Conservation (phyloP, 1,140 invertebrate species). For the Diploscapter pachys region DNA sequence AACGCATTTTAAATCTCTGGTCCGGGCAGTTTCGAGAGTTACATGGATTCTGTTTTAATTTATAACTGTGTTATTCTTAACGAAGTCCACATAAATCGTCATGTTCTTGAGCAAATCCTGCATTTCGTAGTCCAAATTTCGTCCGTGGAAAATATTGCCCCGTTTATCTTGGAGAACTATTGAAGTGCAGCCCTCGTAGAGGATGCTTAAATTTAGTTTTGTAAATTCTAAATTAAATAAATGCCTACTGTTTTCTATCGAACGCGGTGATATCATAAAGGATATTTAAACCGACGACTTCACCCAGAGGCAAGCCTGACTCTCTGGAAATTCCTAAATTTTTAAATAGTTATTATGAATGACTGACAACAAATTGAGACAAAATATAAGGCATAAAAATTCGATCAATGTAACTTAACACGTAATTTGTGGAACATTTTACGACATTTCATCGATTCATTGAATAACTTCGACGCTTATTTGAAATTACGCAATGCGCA, state of each 20-base stretch:
- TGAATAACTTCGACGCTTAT: neutral
- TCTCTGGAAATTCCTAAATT: slow-evolving; percentile 16
- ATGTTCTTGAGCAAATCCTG: slow-evolving; percentile 39
- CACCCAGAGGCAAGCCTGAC: slow-evolving; percentile 39
- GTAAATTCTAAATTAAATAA: neutral
- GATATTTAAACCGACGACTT: slow-evolving; percentile 46
- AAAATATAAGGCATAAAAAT: neutral
- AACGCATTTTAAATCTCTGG: neutral
- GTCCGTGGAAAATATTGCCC: slow-evolving; percentile 62
- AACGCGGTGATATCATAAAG: slow-evolving; percentile 47
- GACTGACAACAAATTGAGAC: neutral
- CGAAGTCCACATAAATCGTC: slow-evolving; percentile 46
- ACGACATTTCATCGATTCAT: neutral
- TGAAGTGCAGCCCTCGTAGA: slow-evolving; percentile 64
- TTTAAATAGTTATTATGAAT: neutral
- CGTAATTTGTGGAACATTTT: neutral
- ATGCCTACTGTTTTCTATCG: slow-evolving; percentile 33
- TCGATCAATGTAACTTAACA: neutral
- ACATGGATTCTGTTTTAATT: neutral
- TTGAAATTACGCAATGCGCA: neutral
- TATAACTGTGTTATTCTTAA: slow-evolving; percentile 7
- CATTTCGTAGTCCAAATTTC: slow-evolving; percentile 67
- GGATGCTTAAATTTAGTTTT: slow-evolving; percentile 21
- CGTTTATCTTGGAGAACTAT: slow-evolving; percentile 63
- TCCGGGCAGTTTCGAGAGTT: no score